Evolutionary conservation across 2,888 invertebrate species (phyloP).

Genomic region (Capitulum mitella): DNA sequence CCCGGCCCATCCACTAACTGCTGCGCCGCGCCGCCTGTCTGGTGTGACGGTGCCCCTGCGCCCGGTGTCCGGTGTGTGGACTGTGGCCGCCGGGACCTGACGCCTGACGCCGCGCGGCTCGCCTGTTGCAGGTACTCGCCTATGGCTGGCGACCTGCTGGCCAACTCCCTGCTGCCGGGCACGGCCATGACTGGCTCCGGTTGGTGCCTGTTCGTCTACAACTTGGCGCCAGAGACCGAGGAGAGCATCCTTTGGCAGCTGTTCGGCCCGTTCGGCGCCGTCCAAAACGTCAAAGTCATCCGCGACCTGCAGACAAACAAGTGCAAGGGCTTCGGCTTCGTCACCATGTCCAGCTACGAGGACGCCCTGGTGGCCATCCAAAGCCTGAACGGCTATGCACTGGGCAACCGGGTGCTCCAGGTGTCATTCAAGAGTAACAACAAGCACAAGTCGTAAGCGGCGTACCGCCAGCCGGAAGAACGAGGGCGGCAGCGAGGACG

Average conservation of each 20-base stretch:
- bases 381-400: constrained; percentile 89
- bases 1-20: constrained; percentile 21
- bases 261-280: constrained; percentile 95
- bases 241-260: constrained; percentile 88
- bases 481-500: constrained; percentile 28
- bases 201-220: constrained; percentile 89
- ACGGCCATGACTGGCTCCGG: constrained; percentile 65
- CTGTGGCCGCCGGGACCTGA: constrained; percentile 12
- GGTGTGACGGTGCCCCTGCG: constrained; percentile 22
- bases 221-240: constrained; percentile 83
- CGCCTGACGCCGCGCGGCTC: constrained; percentile 27
- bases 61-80: constrained; percentile 27
- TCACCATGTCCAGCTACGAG: constrained; percentile 97
- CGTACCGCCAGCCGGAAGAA: constrained; percentile 24
- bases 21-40: no score
- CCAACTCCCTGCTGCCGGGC: constrained; percentile 72
- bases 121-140: constrained; percentile 61
- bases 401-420: constrained; percentile 91
- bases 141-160: constrained; percentile 68
- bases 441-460: constrained; percentile 44
- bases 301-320: constrained; percentile 92
- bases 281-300: constrained; percentile 93
- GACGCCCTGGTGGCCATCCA: constrained; percentile 94
- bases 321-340: constrained; percentile 97
- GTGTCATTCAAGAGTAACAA: constrained; percentile 61